phyloP scores from a whole-genome alignment of 2,797 vertebrate genomes.

The Urocyon cinereoargenteus region DNA sequence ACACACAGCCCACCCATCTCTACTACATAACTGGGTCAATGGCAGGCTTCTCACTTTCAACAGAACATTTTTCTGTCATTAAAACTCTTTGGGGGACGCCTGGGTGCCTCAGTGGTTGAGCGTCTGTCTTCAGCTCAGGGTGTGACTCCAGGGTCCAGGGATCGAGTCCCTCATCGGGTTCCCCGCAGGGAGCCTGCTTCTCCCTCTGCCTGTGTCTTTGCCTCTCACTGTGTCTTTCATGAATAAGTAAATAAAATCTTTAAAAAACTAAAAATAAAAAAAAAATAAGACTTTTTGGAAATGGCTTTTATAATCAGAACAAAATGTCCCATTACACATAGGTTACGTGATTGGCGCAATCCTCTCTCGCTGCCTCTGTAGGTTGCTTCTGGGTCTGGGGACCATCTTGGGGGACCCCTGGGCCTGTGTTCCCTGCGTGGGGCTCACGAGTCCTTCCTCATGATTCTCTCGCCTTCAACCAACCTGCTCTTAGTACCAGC shows the following conservation, averaged over 20 bases:
- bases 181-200: too few relatives aligned
- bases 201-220: too few relatives aligned
- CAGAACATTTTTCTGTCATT: neutral
- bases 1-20: neutral
- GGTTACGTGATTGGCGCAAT: neutral
- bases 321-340: accelerated
- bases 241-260: too few relatives aligned
- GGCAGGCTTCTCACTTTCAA: constrained; percentile 24
- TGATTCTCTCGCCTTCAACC: neutral
- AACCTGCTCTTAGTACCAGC: neutral
- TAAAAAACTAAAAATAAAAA: too few relatives aligned
- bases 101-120: too few relatives aligned
- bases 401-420: neutral
- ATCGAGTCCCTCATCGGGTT: too few relatives aligned
- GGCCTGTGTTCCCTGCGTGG: neutral
- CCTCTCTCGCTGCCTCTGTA: neutral
- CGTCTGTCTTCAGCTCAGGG: too few relatives aligned
- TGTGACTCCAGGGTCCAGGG: too few relatives aligned
- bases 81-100: neutral
- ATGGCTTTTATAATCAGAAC: neutral
- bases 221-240: too few relatives aligned
- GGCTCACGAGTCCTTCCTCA: neutral
- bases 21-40: neutral
- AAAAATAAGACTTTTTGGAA: neutral
- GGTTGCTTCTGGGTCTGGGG: neutral